Evolutionary conservation across 2,113 vertebrate genomes (phyloP).

Genomic region (Stictonetta naevosa): DNA sequence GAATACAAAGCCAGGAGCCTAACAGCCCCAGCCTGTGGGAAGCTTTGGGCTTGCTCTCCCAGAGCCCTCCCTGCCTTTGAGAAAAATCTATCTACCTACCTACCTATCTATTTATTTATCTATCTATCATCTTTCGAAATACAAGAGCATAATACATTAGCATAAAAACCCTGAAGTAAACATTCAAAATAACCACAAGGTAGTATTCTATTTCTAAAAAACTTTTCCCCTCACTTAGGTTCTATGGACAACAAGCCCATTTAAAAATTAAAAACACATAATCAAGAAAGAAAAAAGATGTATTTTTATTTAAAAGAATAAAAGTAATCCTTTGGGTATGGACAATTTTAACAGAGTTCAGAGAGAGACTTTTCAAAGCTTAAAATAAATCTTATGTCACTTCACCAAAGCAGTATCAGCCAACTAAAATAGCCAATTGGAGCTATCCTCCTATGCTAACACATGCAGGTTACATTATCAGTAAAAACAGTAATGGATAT

Average conservation of each 20-base stretch:
- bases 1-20: background rate
- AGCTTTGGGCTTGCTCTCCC: background rate
- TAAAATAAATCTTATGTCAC: background rate
- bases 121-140: background rate
- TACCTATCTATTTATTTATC: no score
- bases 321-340: background rate
- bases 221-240: background rate
- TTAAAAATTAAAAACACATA: background rate
- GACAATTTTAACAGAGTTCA: background rate
- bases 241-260: background rate
- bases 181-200: background rate
- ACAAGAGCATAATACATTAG: background rate
- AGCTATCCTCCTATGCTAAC: background rate
- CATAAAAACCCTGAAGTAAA: background rate
- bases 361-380: background rate
- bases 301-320: background rate
- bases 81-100: no score
- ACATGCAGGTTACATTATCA: background rate
- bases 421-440: background rate
- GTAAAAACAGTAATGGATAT: background rate
- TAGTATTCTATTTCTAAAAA: background rate
- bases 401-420: background rate
- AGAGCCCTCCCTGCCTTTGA: background rate
- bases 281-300: background rate
- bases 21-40: background rate